A percentile compares a stretch with the other conserved stretches of the same genome.
Conservation (phyloP, 2,797 vertebrate genomes). For the Melanotaenia pygmaea region DNA sequence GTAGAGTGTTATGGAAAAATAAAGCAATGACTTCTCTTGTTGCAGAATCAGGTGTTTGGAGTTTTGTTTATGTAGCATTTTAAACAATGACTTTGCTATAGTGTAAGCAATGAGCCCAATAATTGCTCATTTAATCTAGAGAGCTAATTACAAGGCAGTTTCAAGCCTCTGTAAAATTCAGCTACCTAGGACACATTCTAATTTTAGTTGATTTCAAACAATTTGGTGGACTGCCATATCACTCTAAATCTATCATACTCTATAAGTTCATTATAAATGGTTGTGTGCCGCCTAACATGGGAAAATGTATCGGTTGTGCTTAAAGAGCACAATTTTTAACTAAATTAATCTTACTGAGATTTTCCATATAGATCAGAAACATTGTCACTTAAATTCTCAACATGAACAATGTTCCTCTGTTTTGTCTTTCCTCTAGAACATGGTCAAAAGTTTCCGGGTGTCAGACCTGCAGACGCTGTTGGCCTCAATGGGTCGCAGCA, state of each 20-base stretch:
- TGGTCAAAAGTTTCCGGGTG: constrained; percentile 99
- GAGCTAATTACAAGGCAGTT: not conserved
- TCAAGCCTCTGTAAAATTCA: not conserved
- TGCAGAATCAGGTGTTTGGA: not conserved
- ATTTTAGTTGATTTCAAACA: not conserved
- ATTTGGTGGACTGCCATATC: not conserved
- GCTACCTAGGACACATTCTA: not conserved
- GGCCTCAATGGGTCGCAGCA: constrained; percentile 98
- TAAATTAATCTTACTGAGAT: not conserved
- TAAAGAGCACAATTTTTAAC: not conserved
- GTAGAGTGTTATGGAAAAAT: not conserved
- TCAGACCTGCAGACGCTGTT: constrained; percentile 98
- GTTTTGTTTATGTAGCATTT: not conserved
- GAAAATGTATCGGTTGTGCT: not conserved
- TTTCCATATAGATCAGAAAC: not conserved
- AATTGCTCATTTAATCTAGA: too few species aligned
- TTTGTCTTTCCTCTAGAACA: constrained; percentile 84
- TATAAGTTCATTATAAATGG: not conserved
- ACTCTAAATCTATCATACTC: not conserved
- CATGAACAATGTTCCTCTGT: constrained; percentile 3
- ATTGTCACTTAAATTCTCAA: not conserved
- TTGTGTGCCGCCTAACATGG: not conserved
- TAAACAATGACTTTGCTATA: not conserved
- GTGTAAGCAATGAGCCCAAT: not conserved
- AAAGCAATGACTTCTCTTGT: not conserved